Base-by-base conservation (phyloP, 2,113 vertebrate species). In the Hystrix brachyura region DNA sequence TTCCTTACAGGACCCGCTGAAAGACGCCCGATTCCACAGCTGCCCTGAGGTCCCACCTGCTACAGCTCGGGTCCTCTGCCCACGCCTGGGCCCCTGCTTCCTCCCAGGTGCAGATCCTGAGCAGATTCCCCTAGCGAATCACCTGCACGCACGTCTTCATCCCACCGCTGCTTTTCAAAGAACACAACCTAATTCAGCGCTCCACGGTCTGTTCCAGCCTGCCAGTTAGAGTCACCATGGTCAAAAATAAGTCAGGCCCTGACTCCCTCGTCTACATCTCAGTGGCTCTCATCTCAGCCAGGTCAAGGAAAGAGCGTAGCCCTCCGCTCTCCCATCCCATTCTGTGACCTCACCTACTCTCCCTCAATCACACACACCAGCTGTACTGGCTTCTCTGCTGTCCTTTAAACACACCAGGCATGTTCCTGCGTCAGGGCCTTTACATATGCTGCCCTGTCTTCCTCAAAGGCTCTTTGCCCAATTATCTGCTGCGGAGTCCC, bases 311-410 rank as follows among this genome's bases (percentile, higher is more conserved):
- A 85, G 65, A 83, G n/a, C 59, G 43, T 80, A 53, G 76, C 32
- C 65, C 34, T 34, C 4, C 2, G 19, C n/a, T 74, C 3, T 13
- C n/a, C 32, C 27, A 21, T 25, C 34, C 27, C 12, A 2, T 7
- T 38, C 38, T 67, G 4, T 87, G n/a, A 72, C 32, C 5, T 46
- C 12, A 9, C 65, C 55, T n/a, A 10, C 27, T 46, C 51, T 18
- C 14, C 18, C n/a, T 80, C 0, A 0, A 64, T 62, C 43, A 13
- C 6, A 38, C 43, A 13, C 6, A 38, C 29, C 53, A n/a, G 25
- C 46, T 34, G 12, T 29, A 43, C n/a, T 55, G 84, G 14, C n/a
- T 87, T 67, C 67, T 65, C 82, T 67, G 71, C 51, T 38, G 5
- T 53, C 84, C 59, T 23, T 84, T 87, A 59, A 46, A 88, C 60